Base-by-base conservation (phyloP, 2,888 invertebrate genomes). In the Ethmia dodecea region DNA sequence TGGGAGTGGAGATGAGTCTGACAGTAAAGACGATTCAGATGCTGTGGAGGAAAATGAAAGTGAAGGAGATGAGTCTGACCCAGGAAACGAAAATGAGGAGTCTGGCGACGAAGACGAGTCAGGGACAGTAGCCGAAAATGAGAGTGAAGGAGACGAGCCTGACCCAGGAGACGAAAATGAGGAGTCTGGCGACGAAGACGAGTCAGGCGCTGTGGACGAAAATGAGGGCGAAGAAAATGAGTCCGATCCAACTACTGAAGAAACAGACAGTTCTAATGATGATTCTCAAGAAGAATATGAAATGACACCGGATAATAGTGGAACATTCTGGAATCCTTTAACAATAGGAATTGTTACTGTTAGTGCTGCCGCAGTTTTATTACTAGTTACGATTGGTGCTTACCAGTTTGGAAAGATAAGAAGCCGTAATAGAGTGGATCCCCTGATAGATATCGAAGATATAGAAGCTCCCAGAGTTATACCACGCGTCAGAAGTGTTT, bases 361-460 rank as follows among this genome's bases (percentile, higher is more conserved):
- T 10, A 57, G 38, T 9, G 38, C 40, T 8, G 25, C 52, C 3
- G 43, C 45, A 8, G 30, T 42, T n/a, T 8, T 59, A 29, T 43
- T 41, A 9, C 16, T 59, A 4, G 30, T 52, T n/a, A 34, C 33
- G 3, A 46, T 58, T 8, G 34, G 50, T 15, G 47, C 60, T 1
- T 68, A 62, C 40, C 47, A 59, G 28, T 40, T 45, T 11, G 65
- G 65, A 1, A 58, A 54, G 36, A 35, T 45, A 0, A 42, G 33
- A 31, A 35, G 38, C 5, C 34, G 9, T 4, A 42, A 42, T 13
- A 18, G 30, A n/a, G 33, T 15, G 6, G 6, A n/a, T 6, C 11
- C 5, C 10, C 28, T 35, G 8, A 12, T 35, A 5, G 34, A 45
- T 5, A 31, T 42, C 5, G 54, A 50, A 15, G 47, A 48, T 0